Percentiles rank a stretch among this genome's conserved stretches.
phyloP scores from a whole-genome alignment of 1,140 invertebrate species.

The Globodera ellingtonae region DNA sequence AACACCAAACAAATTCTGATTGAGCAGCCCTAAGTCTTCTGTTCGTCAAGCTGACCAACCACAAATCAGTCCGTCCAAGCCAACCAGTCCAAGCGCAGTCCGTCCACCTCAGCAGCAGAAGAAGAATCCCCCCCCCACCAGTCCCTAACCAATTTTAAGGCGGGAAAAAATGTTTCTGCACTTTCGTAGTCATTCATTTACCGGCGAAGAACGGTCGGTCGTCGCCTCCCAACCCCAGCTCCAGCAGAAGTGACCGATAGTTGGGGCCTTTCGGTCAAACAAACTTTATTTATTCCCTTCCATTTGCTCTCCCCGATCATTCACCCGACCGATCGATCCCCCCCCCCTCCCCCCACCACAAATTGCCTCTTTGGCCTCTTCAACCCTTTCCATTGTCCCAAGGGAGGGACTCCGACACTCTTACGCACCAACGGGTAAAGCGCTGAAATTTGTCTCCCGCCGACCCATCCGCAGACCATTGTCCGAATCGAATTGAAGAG shows the following conservation, averaged over 20 bases:
- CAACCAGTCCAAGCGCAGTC: no score
- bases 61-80: neutral
- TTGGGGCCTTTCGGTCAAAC: no score
- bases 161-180: no score
- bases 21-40: neutral
- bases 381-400: neutral
- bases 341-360: no score
- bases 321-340: no score
- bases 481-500: neutral
- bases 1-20: neutral
- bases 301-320: no score
- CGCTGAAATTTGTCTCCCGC: neutral
- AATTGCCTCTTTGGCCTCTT: neutral
- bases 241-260: no score
- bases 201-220: no score
- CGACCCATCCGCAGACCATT: neutral
- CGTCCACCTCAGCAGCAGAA: no score
- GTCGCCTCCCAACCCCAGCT: no score
- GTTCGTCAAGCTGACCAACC: neutral
- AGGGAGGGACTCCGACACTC: neutral
- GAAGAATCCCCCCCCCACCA: neutral
- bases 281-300: no score
- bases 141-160: neutral
- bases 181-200: no score
- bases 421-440: neutral